Evolutionary conservation across 2,797 vertebrate species (phyloP).

Genomic region (Microchirus variegatus): DNA sequence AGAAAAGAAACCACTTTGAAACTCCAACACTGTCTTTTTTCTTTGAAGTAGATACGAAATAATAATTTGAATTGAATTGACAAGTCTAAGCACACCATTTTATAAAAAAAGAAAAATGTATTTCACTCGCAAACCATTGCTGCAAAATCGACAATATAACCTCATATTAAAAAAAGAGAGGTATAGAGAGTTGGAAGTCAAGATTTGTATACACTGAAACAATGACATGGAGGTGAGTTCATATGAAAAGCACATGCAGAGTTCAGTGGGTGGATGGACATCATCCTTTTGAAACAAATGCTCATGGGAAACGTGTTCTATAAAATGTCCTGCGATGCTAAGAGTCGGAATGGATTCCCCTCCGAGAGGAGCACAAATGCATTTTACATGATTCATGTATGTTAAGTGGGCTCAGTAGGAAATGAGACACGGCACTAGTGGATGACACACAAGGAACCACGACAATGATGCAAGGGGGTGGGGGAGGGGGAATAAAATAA

Average conservation of each 20-base stretch:
- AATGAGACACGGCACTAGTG: constrained; percentile 15
- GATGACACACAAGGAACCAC: not conserved
- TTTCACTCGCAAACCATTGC: constrained; percentile 11
- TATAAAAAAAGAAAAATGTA: no score
- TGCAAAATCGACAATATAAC: constrained; percentile 3
- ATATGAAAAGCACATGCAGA: not conserved
- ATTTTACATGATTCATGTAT: constrained; percentile 50
- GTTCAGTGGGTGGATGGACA: not conserved
- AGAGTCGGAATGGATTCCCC: not conserved
- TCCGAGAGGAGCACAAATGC: constrained; percentile 13
- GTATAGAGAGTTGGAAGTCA: constrained; percentile 2
- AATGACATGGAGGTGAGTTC: constrained; percentile 16
- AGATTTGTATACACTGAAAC: constrained; percentile 6
- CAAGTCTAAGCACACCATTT: constrained; percentile 40
- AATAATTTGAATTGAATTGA: constrained; percentile 39
- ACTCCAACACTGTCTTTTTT: constrained; percentile 26
- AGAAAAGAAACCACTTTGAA: constrained; percentile 9
- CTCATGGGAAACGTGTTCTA: constrained; percentile 1
- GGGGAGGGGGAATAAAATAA: no score
- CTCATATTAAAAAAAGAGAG: not conserved
- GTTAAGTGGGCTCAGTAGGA: constrained; percentile 31
- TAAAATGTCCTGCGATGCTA: constrained; percentile 9
- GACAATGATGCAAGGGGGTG: constrained; percentile 3
- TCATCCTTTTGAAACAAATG: constrained; percentile 32
- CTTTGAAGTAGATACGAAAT: constrained; percentile 36